phyloP scores from a whole-genome alignment of 2,888 invertebrate species.

The Fissipunctia ypsillon region DNA sequence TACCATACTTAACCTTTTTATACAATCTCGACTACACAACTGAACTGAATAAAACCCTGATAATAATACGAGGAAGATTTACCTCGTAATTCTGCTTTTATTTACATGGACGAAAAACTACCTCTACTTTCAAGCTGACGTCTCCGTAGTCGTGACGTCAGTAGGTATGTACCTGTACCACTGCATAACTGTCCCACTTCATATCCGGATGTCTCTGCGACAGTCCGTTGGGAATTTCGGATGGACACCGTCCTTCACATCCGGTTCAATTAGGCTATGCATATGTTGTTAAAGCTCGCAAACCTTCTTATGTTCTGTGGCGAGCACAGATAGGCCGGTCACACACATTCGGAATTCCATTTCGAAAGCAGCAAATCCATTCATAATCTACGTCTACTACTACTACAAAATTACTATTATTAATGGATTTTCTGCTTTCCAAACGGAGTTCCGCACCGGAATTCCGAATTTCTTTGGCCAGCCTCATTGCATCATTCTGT shows the following conservation, averaged over 20 bases:
- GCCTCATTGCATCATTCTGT: not conserved
- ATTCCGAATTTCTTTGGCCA: too few species aligned
- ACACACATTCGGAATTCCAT: too few species aligned
- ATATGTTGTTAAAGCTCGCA: not conserved
- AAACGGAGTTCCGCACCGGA: too few species aligned
- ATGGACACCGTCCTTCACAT: not conserved
- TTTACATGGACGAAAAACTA: not conserved
- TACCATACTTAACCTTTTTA: not conserved
- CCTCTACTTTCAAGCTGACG: not conserved
- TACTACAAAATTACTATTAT: too few species aligned
- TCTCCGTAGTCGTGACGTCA: not conserved
- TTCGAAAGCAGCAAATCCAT: too few species aligned
- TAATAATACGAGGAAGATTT: not conserved
- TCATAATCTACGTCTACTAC: too few species aligned
- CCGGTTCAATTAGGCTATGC: not conserved
- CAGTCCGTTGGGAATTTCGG: not conserved
- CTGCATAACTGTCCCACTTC: not conserved
- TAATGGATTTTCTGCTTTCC: too few species aligned
- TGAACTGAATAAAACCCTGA: not conserved
- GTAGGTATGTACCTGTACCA: not conserved
- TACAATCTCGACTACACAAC: not conserved
- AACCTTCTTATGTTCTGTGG: not conserved
- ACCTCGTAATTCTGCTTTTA: not conserved
- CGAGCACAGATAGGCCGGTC: too few species aligned
- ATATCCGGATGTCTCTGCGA: slow-evolving; percentile 1